Conservation (phyloP, 2,797 vertebrate species). For the Gambelia wislizenii region DNA sequence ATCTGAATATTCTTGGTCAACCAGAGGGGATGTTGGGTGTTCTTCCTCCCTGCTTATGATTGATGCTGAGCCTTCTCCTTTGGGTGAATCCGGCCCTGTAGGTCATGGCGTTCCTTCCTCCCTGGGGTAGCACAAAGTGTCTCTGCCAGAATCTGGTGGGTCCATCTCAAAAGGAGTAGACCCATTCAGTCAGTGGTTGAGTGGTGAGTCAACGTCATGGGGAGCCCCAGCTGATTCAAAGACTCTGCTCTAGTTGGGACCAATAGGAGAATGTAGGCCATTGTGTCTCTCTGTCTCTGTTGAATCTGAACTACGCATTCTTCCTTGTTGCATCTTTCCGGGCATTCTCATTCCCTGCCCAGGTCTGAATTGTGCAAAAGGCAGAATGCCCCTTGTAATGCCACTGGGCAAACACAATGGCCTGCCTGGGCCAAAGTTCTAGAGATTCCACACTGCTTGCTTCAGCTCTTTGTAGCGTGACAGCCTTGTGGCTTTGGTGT, state of each 20-base stretch:
- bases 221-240: too few relatives aligned
- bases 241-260: too few relatives aligned
- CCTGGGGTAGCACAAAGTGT: too few relatives aligned
- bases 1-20: background rate
- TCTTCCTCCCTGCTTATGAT: background rate
- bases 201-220: too few relatives aligned
- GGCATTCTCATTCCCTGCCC: too few relatives aligned
- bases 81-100: background rate
- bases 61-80: too few relatives aligned
- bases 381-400: background rate
- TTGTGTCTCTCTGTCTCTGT: too few relatives aligned
- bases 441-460: background rate
- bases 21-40: background rate
- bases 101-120: too few relatives aligned
- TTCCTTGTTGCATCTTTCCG: too few relatives aligned
- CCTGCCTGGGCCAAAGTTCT: too few relatives aligned
- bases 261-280: too few relatives aligned
- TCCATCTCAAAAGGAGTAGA: background rate
- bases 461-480: background rate
- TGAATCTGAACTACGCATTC: background rate
- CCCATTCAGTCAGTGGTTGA: background rate
- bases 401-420: background rate
- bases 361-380: background rate
- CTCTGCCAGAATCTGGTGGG: background rate
- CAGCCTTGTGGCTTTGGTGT: background rate